These are phyloP conservation scores for Lycaon pictus DNA, from an alignment of 2,113 vertebrate species.

Conservation along the genomic window DNA sequence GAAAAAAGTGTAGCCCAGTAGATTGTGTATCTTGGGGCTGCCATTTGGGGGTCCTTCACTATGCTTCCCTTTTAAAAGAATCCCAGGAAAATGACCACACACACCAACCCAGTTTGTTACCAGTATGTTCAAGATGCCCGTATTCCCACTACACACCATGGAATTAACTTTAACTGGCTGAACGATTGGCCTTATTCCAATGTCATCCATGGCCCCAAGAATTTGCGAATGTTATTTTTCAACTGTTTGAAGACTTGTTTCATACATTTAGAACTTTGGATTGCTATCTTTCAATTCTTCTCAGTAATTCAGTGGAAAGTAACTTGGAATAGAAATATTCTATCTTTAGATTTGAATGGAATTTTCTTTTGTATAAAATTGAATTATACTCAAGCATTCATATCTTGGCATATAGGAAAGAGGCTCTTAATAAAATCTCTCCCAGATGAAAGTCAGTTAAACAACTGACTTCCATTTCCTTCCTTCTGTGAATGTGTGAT, in stretches of 20 bases:
- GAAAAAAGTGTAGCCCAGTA: constrained; percentile 73
- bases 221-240: constrained; percentile 57
- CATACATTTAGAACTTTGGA: constrained; percentile 54
- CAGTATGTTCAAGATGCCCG: background rate
- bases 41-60: constrained; percentile 43
- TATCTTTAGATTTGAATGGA: constrained; percentile 56
- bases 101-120: constrained; percentile 18
- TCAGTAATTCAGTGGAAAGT: constrained; percentile 71
- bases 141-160: background rate
- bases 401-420: constrained; percentile 62
- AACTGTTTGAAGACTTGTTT: constrained; percentile 61
- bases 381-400: constrained; percentile 33
- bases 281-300: constrained; percentile 68
- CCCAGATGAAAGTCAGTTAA: constrained; percentile 69
- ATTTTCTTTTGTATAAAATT: constrained; percentile 74
- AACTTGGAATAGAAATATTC: constrained; percentile 45
- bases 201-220: background rate
- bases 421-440: constrained; percentile 65
- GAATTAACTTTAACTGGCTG: background rate
- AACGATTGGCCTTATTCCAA: background rate
- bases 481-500: constrained; percentile 47
- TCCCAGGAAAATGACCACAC: constrained; percentile 15
- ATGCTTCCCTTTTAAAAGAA: constrained; percentile 71
- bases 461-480: constrained; percentile 60
- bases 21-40: constrained; percentile 57